These are phyloP conservation scores for Paraescarpia echinospica DNA, from an alignment of 1,140 invertebrate species.

Conservation along the genomic window DNA sequence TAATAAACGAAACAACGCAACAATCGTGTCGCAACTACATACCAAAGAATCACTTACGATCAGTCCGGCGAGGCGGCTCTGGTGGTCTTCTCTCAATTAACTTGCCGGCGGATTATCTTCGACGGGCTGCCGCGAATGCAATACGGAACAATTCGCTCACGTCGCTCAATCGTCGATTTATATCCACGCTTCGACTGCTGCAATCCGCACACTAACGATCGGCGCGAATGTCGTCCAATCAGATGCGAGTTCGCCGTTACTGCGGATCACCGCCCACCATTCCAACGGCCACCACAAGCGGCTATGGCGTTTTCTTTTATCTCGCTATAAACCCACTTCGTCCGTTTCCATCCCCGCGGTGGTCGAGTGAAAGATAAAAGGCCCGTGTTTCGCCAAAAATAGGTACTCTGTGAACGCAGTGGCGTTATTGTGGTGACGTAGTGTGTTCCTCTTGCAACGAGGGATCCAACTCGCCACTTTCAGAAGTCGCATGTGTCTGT, in stretches of 20 bases:
- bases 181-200: background rate
- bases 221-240: background rate
- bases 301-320: background rate
- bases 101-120: background rate
- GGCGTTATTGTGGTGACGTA: no score
- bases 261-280: background rate
- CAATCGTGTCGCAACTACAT: background rate
- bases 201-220: background rate
- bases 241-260: background rate
- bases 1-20: background rate
- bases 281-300: background rate
- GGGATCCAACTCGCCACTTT: background rate
- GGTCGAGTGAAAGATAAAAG: background rate
- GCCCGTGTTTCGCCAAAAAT: background rate
- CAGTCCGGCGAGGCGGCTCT: background rate
- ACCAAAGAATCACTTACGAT: background rate
- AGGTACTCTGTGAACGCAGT: no score
- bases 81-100: background rate
- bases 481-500: background rate
- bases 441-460: background rate
- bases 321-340: background rate
- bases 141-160: background rate
- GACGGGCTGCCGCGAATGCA: background rate
- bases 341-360: background rate
- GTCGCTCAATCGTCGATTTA: background rate